phyloP scores from a whole-genome alignment of 1,140 invertebrate genomes.

The Parasteatoda tepidariorum region DNA sequence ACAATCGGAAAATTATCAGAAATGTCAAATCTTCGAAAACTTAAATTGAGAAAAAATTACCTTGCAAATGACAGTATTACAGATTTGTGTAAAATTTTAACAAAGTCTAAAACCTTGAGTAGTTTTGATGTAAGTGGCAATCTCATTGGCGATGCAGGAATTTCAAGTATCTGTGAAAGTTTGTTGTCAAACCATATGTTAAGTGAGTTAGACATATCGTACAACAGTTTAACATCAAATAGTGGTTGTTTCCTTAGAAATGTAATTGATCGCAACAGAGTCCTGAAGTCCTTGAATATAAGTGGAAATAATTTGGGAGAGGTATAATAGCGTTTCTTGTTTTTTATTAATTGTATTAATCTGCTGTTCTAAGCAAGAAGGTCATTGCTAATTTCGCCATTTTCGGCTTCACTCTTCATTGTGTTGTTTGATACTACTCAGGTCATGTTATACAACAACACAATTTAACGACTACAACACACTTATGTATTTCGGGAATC shows the following conservation, averaged over 20 bases:
- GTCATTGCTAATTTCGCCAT: too few relatives aligned
- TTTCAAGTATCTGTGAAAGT: not conserved
- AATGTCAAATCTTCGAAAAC: not conserved
- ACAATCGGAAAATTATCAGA: not conserved
- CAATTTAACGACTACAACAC: too few relatives aligned
- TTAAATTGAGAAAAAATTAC: not conserved
- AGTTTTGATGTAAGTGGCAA: not conserved
- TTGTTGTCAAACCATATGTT: not conserved
- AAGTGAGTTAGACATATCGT: not conserved
- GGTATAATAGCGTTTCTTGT: not conserved
- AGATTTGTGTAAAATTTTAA: not conserved
- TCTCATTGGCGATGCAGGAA: not conserved
- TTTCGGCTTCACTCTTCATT: too few relatives aligned
- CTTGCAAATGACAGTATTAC: not conserved
- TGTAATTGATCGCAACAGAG: not conserved
- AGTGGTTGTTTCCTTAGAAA: not conserved
- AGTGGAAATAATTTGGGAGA: not conserved
- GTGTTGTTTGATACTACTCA: too few relatives aligned
- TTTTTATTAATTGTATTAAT: not conserved
- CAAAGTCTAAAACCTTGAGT: not conserved
- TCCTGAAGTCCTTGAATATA: not conserved
- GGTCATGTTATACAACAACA: too few relatives aligned
- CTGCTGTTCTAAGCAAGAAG: too few relatives aligned
- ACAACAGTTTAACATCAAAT: not conserved
- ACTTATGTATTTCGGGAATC: too few relatives aligned